Conservation (phyloP, 1,140 invertebrate species). For the Achroia grisella region DNA sequence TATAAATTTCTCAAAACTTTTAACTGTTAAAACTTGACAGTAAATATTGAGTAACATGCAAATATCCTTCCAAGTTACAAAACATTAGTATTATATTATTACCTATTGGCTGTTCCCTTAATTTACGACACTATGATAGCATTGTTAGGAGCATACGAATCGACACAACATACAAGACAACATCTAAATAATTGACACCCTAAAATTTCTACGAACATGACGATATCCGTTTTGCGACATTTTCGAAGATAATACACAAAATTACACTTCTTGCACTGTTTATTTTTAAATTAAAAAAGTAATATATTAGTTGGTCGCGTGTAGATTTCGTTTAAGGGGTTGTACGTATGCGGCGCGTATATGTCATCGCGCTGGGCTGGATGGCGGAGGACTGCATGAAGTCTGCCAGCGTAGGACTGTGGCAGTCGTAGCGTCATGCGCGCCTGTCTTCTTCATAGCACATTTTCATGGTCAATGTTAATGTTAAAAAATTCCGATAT, state of each 20-base stretch:
- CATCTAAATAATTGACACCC: slow-evolving; percentile 50
- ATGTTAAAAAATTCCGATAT: slow-evolving; percentile 4
- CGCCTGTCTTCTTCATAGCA: slow-evolving; percentile 25
- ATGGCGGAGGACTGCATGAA: slow-evolving; percentile 43
- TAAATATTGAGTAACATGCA: slow-evolving; percentile 3
- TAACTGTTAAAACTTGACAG: too few relatives aligned
- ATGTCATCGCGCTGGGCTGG: slow-evolving; percentile 45
- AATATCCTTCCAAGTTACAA: slow-evolving; percentile 1
- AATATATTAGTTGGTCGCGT: slow-evolving; percentile 23
- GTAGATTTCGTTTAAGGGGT: not conserved
- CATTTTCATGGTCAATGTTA: slow-evolving; percentile 55
- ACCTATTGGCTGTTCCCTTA: slow-evolving; percentile 7
- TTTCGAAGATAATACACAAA: slow-evolving; percentile 13
- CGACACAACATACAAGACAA: slow-evolving; percentile 44
- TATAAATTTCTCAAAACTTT: too few relatives aligned
- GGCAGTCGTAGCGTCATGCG: slow-evolving; percentile 37
- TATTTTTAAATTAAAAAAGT: too few relatives aligned
- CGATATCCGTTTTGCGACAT: slow-evolving; percentile 42
- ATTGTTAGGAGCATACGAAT: slow-evolving; percentile 13
- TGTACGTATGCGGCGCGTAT: slow-evolving; percentile 5
- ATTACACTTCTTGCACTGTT: too few relatives aligned
- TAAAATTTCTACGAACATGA: slow-evolving; percentile 60
- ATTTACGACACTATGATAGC: slow-evolving; percentile 20
- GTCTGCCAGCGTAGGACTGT: slow-evolving; percentile 4
- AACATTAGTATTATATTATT: slow-evolving; percentile 5